These are phyloP conservation scores for Pseudomyrmex gracilis DNA, from an alignment of 1,140 invertebrate genomes.

Conservation along the genomic window DNA sequence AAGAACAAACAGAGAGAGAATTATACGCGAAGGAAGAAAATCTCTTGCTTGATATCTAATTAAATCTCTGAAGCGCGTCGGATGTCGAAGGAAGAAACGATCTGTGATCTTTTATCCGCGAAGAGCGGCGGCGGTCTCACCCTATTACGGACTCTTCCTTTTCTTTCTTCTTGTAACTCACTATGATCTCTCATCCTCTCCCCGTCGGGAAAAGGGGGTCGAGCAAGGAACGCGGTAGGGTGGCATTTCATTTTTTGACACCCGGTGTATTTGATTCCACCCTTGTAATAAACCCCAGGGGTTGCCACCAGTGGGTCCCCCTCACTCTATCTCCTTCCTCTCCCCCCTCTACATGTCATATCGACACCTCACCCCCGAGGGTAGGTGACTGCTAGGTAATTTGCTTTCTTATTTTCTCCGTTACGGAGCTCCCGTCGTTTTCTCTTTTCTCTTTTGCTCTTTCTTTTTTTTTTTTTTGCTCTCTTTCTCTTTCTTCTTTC, in stretches of 20 bases:
- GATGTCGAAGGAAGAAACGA: conserved; percentile 42
- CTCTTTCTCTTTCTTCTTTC: conserved; percentile 19
- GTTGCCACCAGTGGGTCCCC: conserved; percentile 74
- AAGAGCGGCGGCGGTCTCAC: conserved; percentile 46
- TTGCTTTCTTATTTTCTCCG: conserved; percentile 85
- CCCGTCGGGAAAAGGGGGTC: conserved; percentile 42
- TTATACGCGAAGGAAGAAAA: background rate
- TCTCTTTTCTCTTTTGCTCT: conserved; percentile 13
- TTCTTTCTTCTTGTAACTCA: conserved; percentile 65
- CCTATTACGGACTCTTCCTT: conserved; percentile 66
- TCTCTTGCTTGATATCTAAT: conserved; percentile 40
- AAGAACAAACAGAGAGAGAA: conserved; percentile 20
- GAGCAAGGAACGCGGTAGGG: conserved; percentile 72
- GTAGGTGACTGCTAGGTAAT: conserved; percentile 84
- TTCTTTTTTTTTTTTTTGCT: conserved; percentile 18
- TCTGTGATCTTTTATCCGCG: conserved; percentile 51
- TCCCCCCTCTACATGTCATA: conserved; percentile 84
- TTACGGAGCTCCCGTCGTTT: conserved; percentile 68
- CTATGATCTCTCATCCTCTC: conserved; percentile 70
- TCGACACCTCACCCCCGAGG: conserved; percentile 84
- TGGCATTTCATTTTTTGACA: conserved; percentile 86
- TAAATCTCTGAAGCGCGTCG: conserved; percentile 18
- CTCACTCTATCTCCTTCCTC: conserved; percentile 48
- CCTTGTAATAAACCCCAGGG: conserved; percentile 86
- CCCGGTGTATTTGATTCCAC: conserved; percentile 86